phyloP scores from a whole-genome alignment of 2,113 vertebrate genomes.

The Rhinopithecus roxellana region DNA sequence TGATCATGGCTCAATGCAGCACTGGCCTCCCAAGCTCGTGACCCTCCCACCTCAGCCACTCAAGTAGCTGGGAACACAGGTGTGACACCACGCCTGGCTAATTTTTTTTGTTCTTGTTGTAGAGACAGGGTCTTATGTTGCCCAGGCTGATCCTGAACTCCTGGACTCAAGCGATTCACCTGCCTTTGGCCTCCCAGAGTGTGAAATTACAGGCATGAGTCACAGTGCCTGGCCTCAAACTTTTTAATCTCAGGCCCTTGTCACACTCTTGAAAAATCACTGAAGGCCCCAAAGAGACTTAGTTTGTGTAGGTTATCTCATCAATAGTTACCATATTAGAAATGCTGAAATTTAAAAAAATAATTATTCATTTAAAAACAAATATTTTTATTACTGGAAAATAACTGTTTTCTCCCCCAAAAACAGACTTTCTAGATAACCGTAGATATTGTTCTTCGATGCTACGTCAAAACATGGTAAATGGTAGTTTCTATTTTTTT shows the following conservation, averaged over 20 bases:
- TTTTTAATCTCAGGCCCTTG: background rate
- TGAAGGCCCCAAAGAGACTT: background rate
- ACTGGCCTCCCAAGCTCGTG: too few relatives aligned
- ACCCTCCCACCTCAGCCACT: too few relatives aligned
- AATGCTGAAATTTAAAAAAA: background rate
- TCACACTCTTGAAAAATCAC: background rate
- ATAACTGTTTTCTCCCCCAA: background rate
- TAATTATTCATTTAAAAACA: slow-evolving; percentile 7
- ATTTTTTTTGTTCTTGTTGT: too few relatives aligned
- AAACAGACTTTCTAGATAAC: background rate
- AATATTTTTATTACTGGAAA: slow-evolving; percentile 1
- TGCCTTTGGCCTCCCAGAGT: too few relatives aligned
- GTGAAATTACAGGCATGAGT: too few relatives aligned
- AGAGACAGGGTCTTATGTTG: too few relatives aligned
- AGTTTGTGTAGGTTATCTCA: background rate
- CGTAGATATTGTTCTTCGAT: background rate
- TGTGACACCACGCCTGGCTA: too few relatives aligned
- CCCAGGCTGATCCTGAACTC: too few relatives aligned
- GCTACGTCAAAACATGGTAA: background rate
- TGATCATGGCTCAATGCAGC: too few relatives aligned
- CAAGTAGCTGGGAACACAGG: too few relatives aligned
- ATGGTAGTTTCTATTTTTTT: background rate
- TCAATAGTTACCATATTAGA: background rate
- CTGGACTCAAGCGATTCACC: too few relatives aligned
- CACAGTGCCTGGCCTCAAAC: background rate